Base-by-base conservation (phyloP, 1,140 invertebrate genomes). In the Papilio helenus region DNA sequence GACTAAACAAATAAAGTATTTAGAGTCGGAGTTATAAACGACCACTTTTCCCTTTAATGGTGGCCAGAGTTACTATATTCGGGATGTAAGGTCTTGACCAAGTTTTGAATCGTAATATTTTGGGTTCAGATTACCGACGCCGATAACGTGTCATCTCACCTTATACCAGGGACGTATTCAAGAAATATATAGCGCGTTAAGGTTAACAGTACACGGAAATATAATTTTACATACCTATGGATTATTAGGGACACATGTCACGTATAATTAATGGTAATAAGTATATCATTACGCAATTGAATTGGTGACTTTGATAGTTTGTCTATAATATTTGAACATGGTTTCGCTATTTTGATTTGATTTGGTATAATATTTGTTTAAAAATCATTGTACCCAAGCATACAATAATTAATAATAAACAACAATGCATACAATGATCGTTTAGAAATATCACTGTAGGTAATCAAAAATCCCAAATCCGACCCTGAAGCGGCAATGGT, bases 21-120 rank as follows among this genome's bases (percentile, higher is more conserved):
- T 82, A 82, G 81, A 84, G 85, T 79, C 76, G 81, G 83, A 87
- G 89, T 91, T 88, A 89, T 91, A 89, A 93, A 92, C 88, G 90
- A 82, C 80, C 86, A 89, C 85, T 90, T 92, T 90, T 91, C 83
- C 85, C 87, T 87, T 92, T 92, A 91, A 92, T 92, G 90, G 89
- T 88, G 76, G 78, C 87, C 89, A 85, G 85, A 90, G 86, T 87
- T 87, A 89, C 86, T 92, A 91, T 90, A 90, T 90, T 88, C 88
- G 84, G 85, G 85, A 87, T 87, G 82, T 91, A 89, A 92, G 90
- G 86, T 89, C 90, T 91, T 93, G 90, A 91, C 92, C 91, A 92
- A 93, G 90, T 92, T 93, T 91, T 90, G 92, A 93, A 93, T 94
- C 91, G 92, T 94, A 95, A 95, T 95, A 94, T 93, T 95, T 94